Percentiles rank a stretch among this genome's conserved stretches.
phyloP scores from a whole-genome alignment of 2,113 vertebrate genomes.

The Carassius auratus region DNA sequence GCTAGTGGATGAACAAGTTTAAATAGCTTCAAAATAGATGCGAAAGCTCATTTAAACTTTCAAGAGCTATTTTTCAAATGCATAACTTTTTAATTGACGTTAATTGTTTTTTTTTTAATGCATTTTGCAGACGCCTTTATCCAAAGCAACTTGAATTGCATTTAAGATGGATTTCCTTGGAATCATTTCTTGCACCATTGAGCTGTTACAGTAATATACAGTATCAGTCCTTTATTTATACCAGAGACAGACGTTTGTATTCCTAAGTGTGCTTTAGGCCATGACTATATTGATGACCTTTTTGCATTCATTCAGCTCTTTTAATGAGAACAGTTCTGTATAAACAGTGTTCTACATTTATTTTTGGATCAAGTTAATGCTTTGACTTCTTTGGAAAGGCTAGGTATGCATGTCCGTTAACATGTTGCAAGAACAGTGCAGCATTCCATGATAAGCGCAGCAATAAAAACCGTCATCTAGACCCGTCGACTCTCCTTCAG shows the following conservation, averaged over 20 bases:
- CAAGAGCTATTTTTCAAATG: too few species aligned
- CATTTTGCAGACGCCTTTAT: too few species aligned
- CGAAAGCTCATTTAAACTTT: neutral
- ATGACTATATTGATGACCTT: neutral
- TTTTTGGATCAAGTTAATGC: neutral
- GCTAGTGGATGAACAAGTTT: too few species aligned
- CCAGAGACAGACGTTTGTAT: neutral
- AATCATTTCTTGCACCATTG: neutral
- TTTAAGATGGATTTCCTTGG: neutral
- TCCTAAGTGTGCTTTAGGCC: neutral
- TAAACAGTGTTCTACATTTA: neutral
- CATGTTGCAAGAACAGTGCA: neutral
- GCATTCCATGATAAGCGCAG: neutral
- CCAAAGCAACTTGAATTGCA: neutral
- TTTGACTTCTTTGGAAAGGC: neutral
- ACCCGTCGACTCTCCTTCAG: too few species aligned
- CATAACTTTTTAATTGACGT: neutral
- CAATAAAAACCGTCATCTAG: too few species aligned
- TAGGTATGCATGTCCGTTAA: conserved; percentile 1
- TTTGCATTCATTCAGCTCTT: neutral
- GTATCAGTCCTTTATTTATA: neutral
- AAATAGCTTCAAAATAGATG: too few species aligned
- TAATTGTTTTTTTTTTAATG: neutral
- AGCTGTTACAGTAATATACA: neutral
- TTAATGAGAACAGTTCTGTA: neutral